Base-by-base conservation (phyloP, 2,888 invertebrate genomes). In the Drosophila bunnanda region DNA sequence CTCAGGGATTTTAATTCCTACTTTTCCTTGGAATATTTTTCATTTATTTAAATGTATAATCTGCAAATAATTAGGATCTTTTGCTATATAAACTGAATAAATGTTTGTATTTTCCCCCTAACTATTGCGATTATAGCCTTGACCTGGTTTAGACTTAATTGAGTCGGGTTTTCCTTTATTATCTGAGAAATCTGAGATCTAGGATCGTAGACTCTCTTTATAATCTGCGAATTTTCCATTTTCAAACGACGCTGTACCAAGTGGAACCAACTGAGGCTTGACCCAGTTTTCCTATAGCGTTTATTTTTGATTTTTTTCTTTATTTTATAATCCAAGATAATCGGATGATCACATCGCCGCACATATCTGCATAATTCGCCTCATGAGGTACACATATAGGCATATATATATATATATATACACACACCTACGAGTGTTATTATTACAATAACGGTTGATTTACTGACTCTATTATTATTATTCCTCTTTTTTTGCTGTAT, bases 321-420 rank as follows among this genome's bases (percentile, higher is more conserved):
- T 53, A 2, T 39, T 41, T 41, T 48, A 22, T 46, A 61, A 67
- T 55, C 67, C 28, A 66, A 67, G 67, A 67, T 67, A 67, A 67
- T 67, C 67, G 67, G 39, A 67, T 67, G 67, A 67, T 67, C 67
- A 39, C 56, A 48, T 55, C 54, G 32, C 22, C 15, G 50, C 50
- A 34, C 15, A 46, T 61, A 46, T 64, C 61, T 61, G 64, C 64
- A 64, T 64, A 64, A 64, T 64, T n/a, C 20, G 34, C 50, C 9
- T 15, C 34, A 20, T 22, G 50, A 22, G 20, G 28, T 20, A n/a
- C n/a, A n/a, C n/a, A n/a, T n/a, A n/a, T n/a, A n/a, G n/a, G n/a
- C n/a, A n/a, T n/a, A n/a, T n/a, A 13, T 41, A 9, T 20, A 10
- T 17, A 12, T n/a, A n/a, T 7, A 4, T 17, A n/a, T 46, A 15